Base-by-base conservation (phyloP, 2,797 vertebrate genomes). In the Betta splendens region DNA sequence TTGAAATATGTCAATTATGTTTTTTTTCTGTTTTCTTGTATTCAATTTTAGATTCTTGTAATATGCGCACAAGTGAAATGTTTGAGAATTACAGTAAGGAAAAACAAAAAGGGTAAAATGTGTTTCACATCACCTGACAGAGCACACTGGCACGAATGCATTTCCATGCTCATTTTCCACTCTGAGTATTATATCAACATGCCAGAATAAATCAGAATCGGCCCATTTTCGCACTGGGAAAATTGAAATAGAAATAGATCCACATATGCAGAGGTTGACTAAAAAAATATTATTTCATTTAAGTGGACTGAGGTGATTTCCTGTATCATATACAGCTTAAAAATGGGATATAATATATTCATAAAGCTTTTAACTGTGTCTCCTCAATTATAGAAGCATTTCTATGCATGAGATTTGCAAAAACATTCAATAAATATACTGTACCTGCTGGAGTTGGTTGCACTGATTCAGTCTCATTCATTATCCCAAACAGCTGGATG, bases 331-430 rank as follows among this genome's bases (percentile, higher is more conserved):
- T 87, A 60, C 31, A 52, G 72, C 57, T 82, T 83, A 60, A 86
- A 88, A 81, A 72, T 69, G 56, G 49, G 36, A 55, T 70, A 80
- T 89, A 73, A 87, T 90, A 88, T 88, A 91, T 89, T 85, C 79
- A 88, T 75, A 71, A 80, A 81, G 45, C 57, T 68, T 71, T 37
- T 64, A 82, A 81, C 77, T 72, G 33, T 65, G 64, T 63, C 62
- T 17, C 60, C 69, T 79, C 72, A 85, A 79, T 90, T 86, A 89
- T 72, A 45, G 66, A 56, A 55, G 74, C 58, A 72, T 75, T 71
- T 86, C 78, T 84, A 85, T 89, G 84, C 80, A 83, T 77, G 42
- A 74, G 67, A 63, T 89, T 74, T 69, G 69, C 71, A 64, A 73
- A 65, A 57, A 79, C 31, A 51, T 81, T 86, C 55, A 61, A 44